A percentile compares a stretch with the other conserved stretches of the same genome.
Conservation (phyloP, 2,888 invertebrate genomes). For the Pseudeuparius sepicola region DNA sequence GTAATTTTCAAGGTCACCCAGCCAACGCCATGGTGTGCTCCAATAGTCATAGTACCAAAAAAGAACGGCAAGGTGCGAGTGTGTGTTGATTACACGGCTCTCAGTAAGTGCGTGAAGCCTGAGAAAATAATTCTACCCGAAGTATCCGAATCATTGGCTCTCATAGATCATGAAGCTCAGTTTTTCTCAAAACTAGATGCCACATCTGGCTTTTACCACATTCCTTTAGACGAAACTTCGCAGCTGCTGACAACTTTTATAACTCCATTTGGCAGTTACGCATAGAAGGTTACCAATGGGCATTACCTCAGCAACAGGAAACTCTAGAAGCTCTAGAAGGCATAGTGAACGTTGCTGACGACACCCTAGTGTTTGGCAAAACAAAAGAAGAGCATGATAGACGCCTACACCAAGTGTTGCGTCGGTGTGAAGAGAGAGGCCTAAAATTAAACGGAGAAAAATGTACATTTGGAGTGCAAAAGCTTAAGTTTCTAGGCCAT, state of each 20-base stretch:
- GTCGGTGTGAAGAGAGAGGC: constrained; percentile 12
- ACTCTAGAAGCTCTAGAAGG: constrained; percentile 10
- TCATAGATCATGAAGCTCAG: constrained; percentile 20
- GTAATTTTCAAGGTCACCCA: constrained; percentile 28
- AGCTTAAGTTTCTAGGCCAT: constrained; percentile 27
- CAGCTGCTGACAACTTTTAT: constrained; percentile 13
- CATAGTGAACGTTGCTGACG: no score
- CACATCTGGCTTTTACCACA: constrained; percentile 25
- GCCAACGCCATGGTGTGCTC: constrained; percentile 32
- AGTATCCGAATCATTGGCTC: constrained; percentile 23
- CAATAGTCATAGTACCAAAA: constrained; percentile 31
- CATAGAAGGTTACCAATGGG: no score
- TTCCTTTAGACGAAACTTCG: constrained; percentile 13
- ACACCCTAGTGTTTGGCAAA: constrained; percentile 12
- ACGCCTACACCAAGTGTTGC: constrained; percentile 11
- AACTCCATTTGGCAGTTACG: constrained; percentile 16
- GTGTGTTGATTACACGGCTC: constrained; percentile 27
- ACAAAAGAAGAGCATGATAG: constrained; percentile 14
- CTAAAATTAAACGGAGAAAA: no score
- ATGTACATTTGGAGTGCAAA: no score
- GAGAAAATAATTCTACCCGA: constrained; percentile 20
- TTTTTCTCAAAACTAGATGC: constrained; percentile 24
- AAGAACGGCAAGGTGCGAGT: constrained; percentile 22
- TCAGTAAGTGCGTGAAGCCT: constrained; percentile 25
- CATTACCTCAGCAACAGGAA: constrained; percentile 15